These are phyloP conservation scores for Paguma larvata DNA, from an alignment of 2,797 vertebrate species.

Conservation along the genomic window DNA sequence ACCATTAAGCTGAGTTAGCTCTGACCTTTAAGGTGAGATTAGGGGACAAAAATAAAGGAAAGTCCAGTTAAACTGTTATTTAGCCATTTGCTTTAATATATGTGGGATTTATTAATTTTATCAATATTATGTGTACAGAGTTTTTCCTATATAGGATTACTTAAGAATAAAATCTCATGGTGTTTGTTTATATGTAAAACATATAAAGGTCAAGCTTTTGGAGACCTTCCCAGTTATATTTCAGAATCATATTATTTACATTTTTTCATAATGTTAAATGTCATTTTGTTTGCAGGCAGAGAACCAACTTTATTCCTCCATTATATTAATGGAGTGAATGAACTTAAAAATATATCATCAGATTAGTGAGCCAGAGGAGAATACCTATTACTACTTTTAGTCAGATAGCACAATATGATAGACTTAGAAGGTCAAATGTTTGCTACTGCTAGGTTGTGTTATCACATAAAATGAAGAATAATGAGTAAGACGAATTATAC, in stretches of 20 bases:
- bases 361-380: neutral
- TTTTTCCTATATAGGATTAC: neutral
- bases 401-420: neutral
- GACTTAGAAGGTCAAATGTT: neutral
- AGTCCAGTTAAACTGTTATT: neutral
- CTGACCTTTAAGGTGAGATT: conserved; percentile 34
- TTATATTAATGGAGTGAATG: neutral
- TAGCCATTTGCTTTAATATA: neutral
- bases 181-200: neutral
- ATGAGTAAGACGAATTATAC: neutral
- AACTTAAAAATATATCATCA: conserved; percentile 43
- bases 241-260: conserved; percentile 1
- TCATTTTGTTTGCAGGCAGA: conserved; percentile 28
- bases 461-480: neutral
- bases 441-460: neutral
- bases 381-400: neutral
- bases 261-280: neutral
- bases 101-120: neutral
- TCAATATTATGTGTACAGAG: neutral
- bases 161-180: neutral
- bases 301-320: neutral
- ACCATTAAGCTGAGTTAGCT: neutral
- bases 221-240: neutral
- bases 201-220: neutral
- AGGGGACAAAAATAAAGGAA: neutral